These are phyloP conservation scores for Trachythela sp. DNA, from an alignment of 64 coral and sea anemone species.

Conservation along the genomic window DNA sequence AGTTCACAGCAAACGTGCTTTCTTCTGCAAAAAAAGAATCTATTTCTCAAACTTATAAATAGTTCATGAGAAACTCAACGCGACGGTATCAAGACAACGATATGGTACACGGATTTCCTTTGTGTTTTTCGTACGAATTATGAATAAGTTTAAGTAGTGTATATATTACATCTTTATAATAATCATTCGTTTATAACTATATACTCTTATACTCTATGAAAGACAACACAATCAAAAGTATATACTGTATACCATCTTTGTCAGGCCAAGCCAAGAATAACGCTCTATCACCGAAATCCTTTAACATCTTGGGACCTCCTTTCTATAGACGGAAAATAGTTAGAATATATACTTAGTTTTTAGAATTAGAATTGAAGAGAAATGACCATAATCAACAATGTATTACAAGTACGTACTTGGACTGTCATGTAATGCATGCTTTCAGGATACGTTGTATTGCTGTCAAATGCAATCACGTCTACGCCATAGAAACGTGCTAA, in stretches of 20 bases:
- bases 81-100: no score
- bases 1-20: slow-evolving; percentile 69
- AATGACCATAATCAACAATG: not conserved
- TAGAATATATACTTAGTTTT: not conserved
- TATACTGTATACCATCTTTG: slow-evolving; percentile 82
- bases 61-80: no score
- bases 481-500: slow-evolving; percentile 47
- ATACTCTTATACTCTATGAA: no score
- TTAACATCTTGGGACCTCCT: slow-evolving; percentile 45
- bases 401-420: slow-evolving; percentile 25
- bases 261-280: slow-evolving; percentile 85
- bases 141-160: no score
- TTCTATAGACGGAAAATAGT: slow-evolving; percentile 30
- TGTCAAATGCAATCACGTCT: slow-evolving; percentile 79
- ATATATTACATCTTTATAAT: no score
- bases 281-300: slow-evolving; percentile 51
- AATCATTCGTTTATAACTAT: no score
- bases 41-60: not conserved
- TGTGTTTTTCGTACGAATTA: no score
- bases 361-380: not conserved
- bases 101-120: no score
- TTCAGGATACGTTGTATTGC: slow-evolving; percentile 65
- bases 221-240: no score
- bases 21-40: slow-evolving; percentile 23
- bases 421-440: slow-evolving; percentile 66